Evolutionary conservation across 1,140 invertebrate genomes (phyloP).

Genomic region (Eubasilissa regina): DNA sequence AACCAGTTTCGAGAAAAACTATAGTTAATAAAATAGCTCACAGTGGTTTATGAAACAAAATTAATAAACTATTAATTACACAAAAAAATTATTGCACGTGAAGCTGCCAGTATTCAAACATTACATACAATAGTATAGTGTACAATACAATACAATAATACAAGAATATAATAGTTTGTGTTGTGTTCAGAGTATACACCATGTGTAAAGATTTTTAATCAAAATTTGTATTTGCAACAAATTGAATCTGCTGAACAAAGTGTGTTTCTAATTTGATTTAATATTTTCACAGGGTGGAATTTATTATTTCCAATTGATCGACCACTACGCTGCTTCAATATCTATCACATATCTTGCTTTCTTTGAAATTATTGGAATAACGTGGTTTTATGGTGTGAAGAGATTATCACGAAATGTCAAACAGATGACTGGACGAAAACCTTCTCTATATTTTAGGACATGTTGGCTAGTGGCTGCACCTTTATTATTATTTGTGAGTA

Average conservation of each 20-base stretch:
- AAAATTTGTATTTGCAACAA: not conserved
- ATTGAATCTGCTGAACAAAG: not conserved
- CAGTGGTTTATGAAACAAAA: too few relatives aligned
- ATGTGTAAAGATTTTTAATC: too few relatives aligned
- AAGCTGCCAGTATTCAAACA: too few relatives aligned
- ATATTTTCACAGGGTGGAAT: slow-evolving; percentile 83
- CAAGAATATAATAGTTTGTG: too few relatives aligned
- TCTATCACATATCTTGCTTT: slow-evolving; percentile 94
- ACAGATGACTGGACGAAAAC: slow-evolving; percentile 88
- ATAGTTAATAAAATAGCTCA: too few relatives aligned
- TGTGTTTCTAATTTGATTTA: not conserved
- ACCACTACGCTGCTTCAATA: slow-evolving; percentile 92
- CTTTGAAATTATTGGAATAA: slow-evolving; percentile 91
- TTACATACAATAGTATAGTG: too few relatives aligned
- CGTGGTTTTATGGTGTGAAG: slow-evolving; percentile 93
- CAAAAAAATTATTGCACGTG: too few relatives aligned
- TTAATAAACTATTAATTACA: too few relatives aligned
- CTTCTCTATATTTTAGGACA: slow-evolving; percentile 85
- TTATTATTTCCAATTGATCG: slow-evolving; percentile 93
- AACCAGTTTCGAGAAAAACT: too few relatives aligned
- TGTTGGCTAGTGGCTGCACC: slow-evolving; percentile 90
- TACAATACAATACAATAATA: too few relatives aligned
- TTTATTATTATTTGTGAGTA: slow-evolving; percentile 82
- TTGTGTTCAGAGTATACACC: too few relatives aligned
- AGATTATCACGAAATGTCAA: slow-evolving; percentile 86